A percentile compares a stretch with the other conserved stretches of the same genome.
These are phyloP conservation scores for Macrobrachium rosenbergii DNA, from an alignment of 1,140 invertebrate species.

Conservation along the genomic window DNA sequence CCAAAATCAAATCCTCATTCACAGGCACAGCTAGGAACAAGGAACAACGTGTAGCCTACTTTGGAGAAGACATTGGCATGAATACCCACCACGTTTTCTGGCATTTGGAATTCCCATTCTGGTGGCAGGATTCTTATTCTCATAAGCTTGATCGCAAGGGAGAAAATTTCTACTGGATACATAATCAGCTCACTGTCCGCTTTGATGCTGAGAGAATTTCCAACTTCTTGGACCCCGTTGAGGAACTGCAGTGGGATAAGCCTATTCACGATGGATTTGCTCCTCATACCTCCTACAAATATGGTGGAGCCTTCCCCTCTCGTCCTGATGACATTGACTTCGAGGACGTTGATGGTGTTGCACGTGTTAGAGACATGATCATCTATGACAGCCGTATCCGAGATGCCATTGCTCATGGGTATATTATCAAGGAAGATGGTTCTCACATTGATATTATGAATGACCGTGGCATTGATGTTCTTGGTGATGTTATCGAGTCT, in stretches of 20 bases:
- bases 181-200: conserved; percentile 42
- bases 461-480: not conserved
- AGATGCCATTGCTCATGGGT: conserved; percentile 41
- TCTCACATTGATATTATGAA: conserved; percentile 24
- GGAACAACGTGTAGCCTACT: no score
- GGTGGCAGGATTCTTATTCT: not conserved
- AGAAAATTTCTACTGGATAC: conserved; percentile 46
- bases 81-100: no score
- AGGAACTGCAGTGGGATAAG: conserved; percentile 34
- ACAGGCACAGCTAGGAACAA: no score
- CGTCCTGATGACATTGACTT: conserved; percentile 24
- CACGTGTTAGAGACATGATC: conserved; percentile 7
- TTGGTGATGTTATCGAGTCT: conserved; percentile 5
- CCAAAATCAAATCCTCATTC: no score
- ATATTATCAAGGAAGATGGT: conserved; percentile 11
- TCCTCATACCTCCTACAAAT: conserved; percentile 36
- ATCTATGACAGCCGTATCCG: conserved; percentile 33
- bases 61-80: no score
- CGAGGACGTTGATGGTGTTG: conserved; percentile 10
- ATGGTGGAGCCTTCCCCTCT: conserved; percentile 41
- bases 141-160: conserved; percentile 39
- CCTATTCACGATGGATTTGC: not conserved
- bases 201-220: conserved; percentile 40
- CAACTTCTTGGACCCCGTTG: conserved; percentile 28
- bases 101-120: no score